Evolutionary conservation across 2,113 vertebrate genomes (phyloP), one percentile per base, ranked within the genome.

Genomic region (Cyanoderma ruficeps): DNA sequence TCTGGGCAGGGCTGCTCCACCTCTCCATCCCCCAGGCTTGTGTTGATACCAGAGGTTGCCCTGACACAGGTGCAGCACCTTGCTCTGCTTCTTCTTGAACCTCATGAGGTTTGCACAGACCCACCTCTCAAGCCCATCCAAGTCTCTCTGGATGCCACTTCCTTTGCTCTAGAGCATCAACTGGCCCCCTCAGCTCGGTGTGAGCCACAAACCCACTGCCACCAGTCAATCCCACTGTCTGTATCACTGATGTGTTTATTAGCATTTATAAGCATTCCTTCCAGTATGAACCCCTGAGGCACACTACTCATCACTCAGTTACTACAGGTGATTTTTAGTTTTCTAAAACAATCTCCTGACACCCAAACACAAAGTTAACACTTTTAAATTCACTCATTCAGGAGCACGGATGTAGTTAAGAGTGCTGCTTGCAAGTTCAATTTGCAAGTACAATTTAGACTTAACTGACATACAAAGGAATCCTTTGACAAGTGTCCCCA

Each of bases 11-110:
- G 57, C 28, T 68, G 52, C 68, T 56, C 57, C 24, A 49, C 18
- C 57, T 39, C 8, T 35, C 37, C 52, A 41, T 24, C 17, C 15
- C 30, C 21, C 39, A 80, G 55, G 16, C 60, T 56, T 60, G 25
- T 47, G 9, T 0, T 18, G 24, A 22, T 46, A 8, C 11, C 0
- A 0, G 24, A 24, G 19, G 4, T 1, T 61, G 23, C 33, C 35
- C 41, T 1, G 2, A 14, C 27, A 11, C 41, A 39, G 2, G 4
- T 25, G 49, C 44, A 91, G 49, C 7, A 15, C 33, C 15, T 35
- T 35, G 13, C 20, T 5, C 72, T 55, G 46, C 61, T 37, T 52
- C 31, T 53, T 41, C 44, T 7, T 87, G 33, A 77, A 42, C 23
- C 12, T 56, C 46, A 14, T 6, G 7, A 52, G 14, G 35, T 30